Conservation (phyloP, 2,797 vertebrate species). For the Mormyrops boulengeri region DNA sequence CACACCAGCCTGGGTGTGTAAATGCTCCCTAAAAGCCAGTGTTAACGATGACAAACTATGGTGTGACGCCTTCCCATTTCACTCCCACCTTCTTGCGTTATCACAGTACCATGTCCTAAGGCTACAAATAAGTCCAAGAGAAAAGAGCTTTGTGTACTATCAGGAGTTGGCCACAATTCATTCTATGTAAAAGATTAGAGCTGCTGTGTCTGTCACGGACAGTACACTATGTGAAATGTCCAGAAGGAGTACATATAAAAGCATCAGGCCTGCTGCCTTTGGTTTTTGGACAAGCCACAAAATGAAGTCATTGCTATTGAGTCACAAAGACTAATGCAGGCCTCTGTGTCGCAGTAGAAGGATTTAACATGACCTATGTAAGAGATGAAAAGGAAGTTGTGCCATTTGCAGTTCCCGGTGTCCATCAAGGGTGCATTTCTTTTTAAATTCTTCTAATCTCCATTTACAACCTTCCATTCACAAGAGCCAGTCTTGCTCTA, state of each 20-base stretch:
- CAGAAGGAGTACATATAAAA: neutral
- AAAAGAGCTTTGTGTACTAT: neutral
- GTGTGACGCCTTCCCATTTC: neutral
- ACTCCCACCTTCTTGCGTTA: neutral
- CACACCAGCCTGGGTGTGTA: constrained; percentile 16
- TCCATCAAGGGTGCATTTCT: neutral
- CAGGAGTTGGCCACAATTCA: neutral
- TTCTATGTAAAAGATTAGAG: neutral
- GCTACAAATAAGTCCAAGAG: neutral
- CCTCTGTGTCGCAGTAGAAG: neutral
- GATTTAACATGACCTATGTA: neutral
- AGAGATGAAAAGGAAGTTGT: neutral
- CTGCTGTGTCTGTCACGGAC: neutral
- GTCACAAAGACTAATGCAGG: neutral
- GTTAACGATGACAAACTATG: constrained; percentile 19
- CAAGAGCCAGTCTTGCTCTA: neutral
- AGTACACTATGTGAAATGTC: neutral
- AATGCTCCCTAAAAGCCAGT: constrained; percentile 19
- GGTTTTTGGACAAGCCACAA: neutral
- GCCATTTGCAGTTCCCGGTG: neutral
- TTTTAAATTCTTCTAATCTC: neutral
- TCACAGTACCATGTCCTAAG: neutral
- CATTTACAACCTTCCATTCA: neutral
- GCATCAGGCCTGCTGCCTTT: neutral
- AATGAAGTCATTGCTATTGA: neutral